A percentile compares a stretch with the other conserved stretches of the same genome.
phyloP scores from a whole-genome alignment of 1,140 invertebrate species.

The Nebria ingens region DNA sequence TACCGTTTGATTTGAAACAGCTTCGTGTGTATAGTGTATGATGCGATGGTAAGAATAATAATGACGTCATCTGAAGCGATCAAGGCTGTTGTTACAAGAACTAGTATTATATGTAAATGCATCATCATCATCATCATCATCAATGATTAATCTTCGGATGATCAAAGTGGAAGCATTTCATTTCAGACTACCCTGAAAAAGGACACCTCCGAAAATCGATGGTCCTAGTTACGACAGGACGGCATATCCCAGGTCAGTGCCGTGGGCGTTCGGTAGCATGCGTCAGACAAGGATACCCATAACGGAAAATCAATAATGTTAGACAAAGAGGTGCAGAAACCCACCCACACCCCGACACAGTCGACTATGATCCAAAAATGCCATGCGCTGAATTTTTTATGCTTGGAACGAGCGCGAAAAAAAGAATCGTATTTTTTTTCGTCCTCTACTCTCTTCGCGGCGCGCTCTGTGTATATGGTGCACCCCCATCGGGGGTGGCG shows the following conservation, averaged over 20 bases:
- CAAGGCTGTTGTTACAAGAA: no score
- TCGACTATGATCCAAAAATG: neutral
- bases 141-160: neutral
- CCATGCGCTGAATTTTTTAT: conserved; percentile 9
- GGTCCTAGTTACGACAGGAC: conserved; percentile 6
- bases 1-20: no score
- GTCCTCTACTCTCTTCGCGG: neutral
- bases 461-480: no score
- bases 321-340: neutral
- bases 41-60: no score
- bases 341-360: no score
- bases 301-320: conserved; percentile 8
- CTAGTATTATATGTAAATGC: no score
- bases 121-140: neutral
- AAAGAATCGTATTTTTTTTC: conserved; percentile 7
- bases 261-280: conserved; percentile 8
- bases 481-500: no score
- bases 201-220: neutral
- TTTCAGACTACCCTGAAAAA: no score
- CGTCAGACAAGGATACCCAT: neutral
- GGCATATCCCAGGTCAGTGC: neutral
- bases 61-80: no score
- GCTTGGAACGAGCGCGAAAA: neutral
- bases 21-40: no score
- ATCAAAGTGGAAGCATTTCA: no score